Evolutionary conservation across 64 coral and sea anemone species (phyloP), one percentile per base, ranked within the genome.

Genomic region (Montipora foliosa): DNA sequence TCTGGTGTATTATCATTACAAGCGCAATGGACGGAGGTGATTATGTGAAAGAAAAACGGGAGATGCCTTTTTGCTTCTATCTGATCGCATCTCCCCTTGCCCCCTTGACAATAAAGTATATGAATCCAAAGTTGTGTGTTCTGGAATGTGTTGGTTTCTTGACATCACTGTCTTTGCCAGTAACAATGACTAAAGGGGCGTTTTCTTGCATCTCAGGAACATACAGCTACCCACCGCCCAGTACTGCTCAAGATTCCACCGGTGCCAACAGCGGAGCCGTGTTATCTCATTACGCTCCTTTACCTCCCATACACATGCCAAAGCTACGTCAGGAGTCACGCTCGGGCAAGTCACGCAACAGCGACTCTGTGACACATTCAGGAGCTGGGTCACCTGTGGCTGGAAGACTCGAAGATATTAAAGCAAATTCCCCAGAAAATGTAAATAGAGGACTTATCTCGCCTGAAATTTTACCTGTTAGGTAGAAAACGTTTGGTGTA

Each of bases 281-380:
- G 11, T 89, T 90, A 1, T 37, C 89, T 3, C 82, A 84, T 47
- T 97, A 94, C 60, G 82, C 93, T 16, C 93, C 96, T 0, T 55
- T 98, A 9, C 96, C 96, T 8, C 96, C 96, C 44, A 98, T 98
- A 92, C 96, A 93, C 79, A 95, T 98, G 96, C 96, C 96, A 22
- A 87, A 95, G 29, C 48, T 95, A 49, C 93, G 96, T 13, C 93
- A 92, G 22, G 96, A 94, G 52, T 95, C 89, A 3, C 89, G 93
- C 6, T 94, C 89, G 25, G 91, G 93, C 79, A 97, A 97, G 58
- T 98, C 96, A 15, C 24, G 84, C 45, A 89, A 95, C 44, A 98
- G 96, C 55, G 96, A 95, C 70, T 19, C 78, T 15, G 89, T 91
- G 29, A 74, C 86, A 6, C 67, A 67, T 83, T 96, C 92, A 51